Conservation (phyloP, 2,888 invertebrate genomes). For the Sinotaia quadrata region DNA sequence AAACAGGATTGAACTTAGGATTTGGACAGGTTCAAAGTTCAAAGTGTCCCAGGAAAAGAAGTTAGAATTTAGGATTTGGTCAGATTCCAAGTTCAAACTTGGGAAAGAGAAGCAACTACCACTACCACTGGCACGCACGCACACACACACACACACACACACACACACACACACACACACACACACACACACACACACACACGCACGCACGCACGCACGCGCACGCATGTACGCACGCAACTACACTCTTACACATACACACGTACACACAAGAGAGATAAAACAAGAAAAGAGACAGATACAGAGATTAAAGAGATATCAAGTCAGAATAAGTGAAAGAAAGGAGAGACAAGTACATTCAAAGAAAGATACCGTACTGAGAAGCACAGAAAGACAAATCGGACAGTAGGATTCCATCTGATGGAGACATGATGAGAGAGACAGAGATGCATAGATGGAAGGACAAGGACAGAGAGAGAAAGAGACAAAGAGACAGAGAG, state of each 20-base stretch:
- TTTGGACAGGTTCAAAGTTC: no score
- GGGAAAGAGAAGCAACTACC: not conserved
- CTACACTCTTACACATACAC: not conserved
- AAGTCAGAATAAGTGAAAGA: not conserved
- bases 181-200: conserved; percentile 11
- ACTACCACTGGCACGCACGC: not conserved
- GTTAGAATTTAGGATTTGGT: no score
- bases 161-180: conserved; percentile 8
- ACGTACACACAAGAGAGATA: not conserved
- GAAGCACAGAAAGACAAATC: not conserved
- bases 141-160: conserved; percentile 6
- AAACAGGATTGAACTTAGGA: no score
- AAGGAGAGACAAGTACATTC: no score
- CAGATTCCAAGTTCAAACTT: no score
- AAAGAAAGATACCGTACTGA: no score
- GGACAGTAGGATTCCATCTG: not conserved
- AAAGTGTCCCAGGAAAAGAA: no score
- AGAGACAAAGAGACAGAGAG: not conserved
- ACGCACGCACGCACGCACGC: not conserved
- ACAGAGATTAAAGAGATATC: no score
- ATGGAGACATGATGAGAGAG: not conserved
- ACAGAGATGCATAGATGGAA: not conserved
- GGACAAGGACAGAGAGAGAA: not conserved
- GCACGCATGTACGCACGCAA: not conserved
- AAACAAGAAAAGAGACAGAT: no score